These are phyloP conservation scores for Clupea harengus DNA, from an alignment of 2,113 vertebrate genomes.

Conservation along the genomic window DNA sequence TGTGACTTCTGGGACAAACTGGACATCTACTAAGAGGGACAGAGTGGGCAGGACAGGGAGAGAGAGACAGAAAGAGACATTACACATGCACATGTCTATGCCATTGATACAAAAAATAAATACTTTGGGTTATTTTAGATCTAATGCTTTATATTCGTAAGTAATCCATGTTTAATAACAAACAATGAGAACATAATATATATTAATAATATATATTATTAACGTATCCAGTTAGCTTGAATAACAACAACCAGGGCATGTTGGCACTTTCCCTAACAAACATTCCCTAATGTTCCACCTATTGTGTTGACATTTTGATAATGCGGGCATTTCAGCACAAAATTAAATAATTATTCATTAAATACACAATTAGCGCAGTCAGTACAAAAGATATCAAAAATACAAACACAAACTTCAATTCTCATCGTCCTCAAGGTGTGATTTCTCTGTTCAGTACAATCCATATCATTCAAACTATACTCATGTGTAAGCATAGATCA, in stretches of 20 bases:
- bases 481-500: neutral
- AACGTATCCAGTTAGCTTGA: neutral
- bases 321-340: neutral
- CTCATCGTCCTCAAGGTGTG: no score
- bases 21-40: constrained; percentile 55
- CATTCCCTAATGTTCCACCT: no score
- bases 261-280: neutral
- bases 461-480: neutral
- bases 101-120: neutral
- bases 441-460: neutral
- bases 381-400: no score
- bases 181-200: neutral
- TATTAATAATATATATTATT: neutral
- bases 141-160: no score
- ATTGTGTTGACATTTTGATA: neutral
- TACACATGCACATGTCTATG: neutral
- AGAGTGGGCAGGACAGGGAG: no score
- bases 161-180: neutral
- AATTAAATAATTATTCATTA: no score
- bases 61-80: neutral
- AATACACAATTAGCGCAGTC: no score
- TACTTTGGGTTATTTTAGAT: no score
- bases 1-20: constrained; percentile 77
- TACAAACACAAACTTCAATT: no score
- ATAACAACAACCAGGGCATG: neutral